phyloP scores from a whole-genome alignment of 2,113 vertebrate genomes.

The Balaeniceps rex region DNA sequence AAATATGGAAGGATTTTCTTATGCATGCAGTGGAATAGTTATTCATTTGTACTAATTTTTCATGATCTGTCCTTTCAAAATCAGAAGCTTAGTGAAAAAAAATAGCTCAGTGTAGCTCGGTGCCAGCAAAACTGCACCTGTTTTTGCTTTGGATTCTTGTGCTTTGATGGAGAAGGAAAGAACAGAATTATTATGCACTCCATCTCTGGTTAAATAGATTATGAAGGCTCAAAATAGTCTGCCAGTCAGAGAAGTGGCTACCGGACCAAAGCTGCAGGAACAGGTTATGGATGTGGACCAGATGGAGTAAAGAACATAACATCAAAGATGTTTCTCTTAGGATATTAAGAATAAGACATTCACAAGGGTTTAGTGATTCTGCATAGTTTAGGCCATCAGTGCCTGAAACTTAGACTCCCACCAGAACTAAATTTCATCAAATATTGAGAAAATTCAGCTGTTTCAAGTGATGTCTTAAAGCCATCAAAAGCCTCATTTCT shows the following conservation, averaged over 20 bases:
- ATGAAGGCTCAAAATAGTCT: background rate
- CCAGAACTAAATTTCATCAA: background rate
- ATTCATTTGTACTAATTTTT: background rate
- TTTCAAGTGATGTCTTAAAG: background rate
- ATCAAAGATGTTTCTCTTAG: background rate
- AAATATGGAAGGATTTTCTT: too few species aligned
- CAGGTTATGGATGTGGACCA: background rate
- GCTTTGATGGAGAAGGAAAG: slow-evolving; percentile 9
- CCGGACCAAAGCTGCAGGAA: background rate
- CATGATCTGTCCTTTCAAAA: background rate
- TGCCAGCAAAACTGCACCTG: background rate
- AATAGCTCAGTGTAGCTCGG: background rate
- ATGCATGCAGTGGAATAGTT: background rate
- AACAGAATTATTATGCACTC: background rate
- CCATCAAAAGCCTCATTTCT: background rate
- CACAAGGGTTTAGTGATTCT: background rate
- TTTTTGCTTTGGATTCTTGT: background rate
- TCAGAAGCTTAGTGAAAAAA: background rate
- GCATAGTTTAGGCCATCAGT: background rate
- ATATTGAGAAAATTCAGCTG: background rate
- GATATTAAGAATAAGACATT: background rate
- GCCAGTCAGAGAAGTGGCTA: background rate
- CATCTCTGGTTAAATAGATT: background rate
- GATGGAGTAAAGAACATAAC: background rate
- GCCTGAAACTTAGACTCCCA: background rate